These are phyloP conservation scores for Mesorhabditis spiculigera DNA, from an alignment of 2,888 invertebrate species.

Conservation along the genomic window DNA sequence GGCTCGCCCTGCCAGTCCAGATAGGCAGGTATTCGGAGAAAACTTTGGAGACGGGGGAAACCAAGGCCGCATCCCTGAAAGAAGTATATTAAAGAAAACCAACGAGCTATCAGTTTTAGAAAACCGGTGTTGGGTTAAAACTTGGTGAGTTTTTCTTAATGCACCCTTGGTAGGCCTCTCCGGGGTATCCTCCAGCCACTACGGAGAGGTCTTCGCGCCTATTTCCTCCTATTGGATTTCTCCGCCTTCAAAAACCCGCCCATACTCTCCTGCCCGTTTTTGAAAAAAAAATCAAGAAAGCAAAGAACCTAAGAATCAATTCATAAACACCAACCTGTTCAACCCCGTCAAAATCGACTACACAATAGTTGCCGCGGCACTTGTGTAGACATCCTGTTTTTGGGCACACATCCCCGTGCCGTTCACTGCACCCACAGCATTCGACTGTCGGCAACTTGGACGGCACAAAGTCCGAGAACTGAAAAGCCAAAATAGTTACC, in stretches of 20 bases:
- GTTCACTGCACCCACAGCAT: conserved; percentile 55
- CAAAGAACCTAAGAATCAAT: conserved; percentile 1
- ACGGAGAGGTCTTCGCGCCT: too few relatives aligned
- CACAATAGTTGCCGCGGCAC: conserved; percentile 55
- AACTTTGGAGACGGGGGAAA: conserved; percentile 49
- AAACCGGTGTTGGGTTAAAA: background rate
- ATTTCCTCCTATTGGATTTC: too few relatives aligned
- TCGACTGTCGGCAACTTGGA: conserved; percentile 49
- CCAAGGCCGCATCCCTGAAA: conserved; percentile 53
- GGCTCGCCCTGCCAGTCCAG: conserved; percentile 43
- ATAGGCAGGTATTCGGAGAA: conserved; percentile 51
- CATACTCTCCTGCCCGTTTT: too few relatives aligned
- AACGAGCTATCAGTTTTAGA: conserved; percentile 6
- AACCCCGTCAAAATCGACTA: conserved; percentile 55
- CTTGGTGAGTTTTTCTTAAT: too few relatives aligned
- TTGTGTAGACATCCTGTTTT: conserved; percentile 39
- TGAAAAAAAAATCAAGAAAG: background rate
- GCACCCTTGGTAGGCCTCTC: too few relatives aligned
- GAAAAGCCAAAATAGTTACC: conserved; percentile 11
- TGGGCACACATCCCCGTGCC: conserved; percentile 48
- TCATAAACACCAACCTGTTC: conserved; percentile 38
- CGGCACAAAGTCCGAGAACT: conserved; percentile 51
- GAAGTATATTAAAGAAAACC: background rate
- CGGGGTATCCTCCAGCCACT: too few relatives aligned
- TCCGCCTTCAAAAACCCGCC: too few relatives aligned